Evolutionary conservation across 23 tunicate species (phyloP).

Genomic region (Oikopleura dioica): DNA sequence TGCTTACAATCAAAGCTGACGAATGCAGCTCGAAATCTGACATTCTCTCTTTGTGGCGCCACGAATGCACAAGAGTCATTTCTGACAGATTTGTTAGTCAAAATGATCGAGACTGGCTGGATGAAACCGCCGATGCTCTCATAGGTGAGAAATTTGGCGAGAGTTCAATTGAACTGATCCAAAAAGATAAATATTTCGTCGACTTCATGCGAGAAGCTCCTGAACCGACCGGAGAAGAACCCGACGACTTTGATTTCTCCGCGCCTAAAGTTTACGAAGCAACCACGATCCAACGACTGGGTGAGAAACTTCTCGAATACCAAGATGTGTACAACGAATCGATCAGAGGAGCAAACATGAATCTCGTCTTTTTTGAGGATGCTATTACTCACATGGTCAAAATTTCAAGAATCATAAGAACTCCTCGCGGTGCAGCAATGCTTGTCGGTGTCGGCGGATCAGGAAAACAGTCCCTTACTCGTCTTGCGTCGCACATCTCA

Average conservation of each 20-base stretch:
- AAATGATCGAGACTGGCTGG: constrained; percentile 92
- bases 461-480: constrained; percentile 94
- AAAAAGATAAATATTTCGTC: constrained; percentile 70
- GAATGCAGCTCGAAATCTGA: constrained; percentile 18
- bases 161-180: constrained; percentile 19
- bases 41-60: constrained; percentile 77
- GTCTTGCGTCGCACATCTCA: constrained; percentile 76
- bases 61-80: constrained; percentile 77
- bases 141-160: constrained; percentile 27
- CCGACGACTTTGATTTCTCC: constrained; percentile 91
- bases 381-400: constrained; percentile 93
- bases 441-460: constrained; percentile 99
- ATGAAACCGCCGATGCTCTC: constrained; percentile 25
- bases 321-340: constrained; percentile 96
- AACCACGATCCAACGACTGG: constrained; percentile 43
- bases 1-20: constrained; percentile 36
- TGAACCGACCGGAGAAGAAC: constrained; percentile 97
- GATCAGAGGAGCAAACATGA: constrained; percentile 93
- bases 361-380: constrained; percentile 92
- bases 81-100: constrained; percentile 95
- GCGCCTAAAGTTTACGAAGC: constrained; percentile 99
- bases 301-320: constrained; percentile 41
- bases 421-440: constrained; percentile 92
- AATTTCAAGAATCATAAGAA: constrained; percentile 85
- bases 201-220: constrained; percentile 91